Percentiles rank a stretch among this genome's conserved stretches.
phyloP scores from a whole-genome alignment of 2,113 vertebrate genomes.

The Heterochromis multidens region DNA sequence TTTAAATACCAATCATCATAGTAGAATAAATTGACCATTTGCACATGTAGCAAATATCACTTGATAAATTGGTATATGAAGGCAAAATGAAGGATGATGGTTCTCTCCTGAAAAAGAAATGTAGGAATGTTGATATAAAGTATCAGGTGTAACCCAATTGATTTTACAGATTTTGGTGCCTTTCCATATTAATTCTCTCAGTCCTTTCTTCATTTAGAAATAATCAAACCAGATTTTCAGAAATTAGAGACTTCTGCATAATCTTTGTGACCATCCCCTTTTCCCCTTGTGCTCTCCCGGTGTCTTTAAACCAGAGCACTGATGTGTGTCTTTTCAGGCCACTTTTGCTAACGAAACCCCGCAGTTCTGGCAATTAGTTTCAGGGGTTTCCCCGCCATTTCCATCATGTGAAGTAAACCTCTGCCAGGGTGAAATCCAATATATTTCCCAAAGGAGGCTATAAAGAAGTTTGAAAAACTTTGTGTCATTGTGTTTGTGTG shows the following conservation, averaged over 20 bases:
- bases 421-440: background rate
- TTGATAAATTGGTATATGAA: background rate
- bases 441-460: slow-evolving; percentile 2
- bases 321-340: background rate
- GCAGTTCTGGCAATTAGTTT: background rate
- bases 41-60: background rate
- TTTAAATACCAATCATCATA: background rate
- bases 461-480: background rate
- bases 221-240: background rate
- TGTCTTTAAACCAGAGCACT: background rate
- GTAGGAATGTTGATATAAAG: background rate
- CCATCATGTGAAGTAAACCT: background rate
- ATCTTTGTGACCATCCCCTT: background rate
- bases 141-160: background rate
- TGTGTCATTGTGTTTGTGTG: slow-evolving; percentile 38
- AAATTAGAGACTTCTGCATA: background rate
- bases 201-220: background rate
- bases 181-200: background rate
- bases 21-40: background rate
- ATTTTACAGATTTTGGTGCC: background rate
- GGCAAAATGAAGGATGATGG: background rate
- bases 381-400: background rate
- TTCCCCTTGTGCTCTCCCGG: background rate
- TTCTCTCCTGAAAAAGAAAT: background rate
- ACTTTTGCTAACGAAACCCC: background rate